Evolutionary conservation across 1,140 invertebrate genomes (phyloP), one percentile per base, ranked within the genome.

Genomic region (Brachionus koreanus): DNA sequence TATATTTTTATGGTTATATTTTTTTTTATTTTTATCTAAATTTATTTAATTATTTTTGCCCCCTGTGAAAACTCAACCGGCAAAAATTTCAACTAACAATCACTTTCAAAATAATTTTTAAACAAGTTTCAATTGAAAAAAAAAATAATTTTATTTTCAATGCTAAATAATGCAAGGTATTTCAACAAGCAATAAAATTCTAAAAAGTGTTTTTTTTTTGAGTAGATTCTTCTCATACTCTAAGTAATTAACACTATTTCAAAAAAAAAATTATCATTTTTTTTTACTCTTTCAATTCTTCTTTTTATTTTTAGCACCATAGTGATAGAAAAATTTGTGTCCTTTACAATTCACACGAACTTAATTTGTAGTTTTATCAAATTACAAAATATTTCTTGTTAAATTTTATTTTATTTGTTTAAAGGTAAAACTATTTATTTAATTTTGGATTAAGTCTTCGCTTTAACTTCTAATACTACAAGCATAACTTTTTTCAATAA

Each of bases 341-440:
- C 12, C 13, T 33, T 65, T 63, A 25, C 57, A 25, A 65, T 65
- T 57, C 49, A 57, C 49, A 57, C 49, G 49, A 57, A 23, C 49
- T 57, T 19, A 57, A 57, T 57, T 52, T 52, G n/a, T 57, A 19
- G 19, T 69, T 69, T 39, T 23, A 69, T 69, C 37, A 69, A 69
- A 69, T 37, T 69, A 69, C 65, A 69, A 69, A 69, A 33, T 65
- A 33, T 65, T 65, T 33, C 25, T 65, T 35, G 63, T 65, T 65
- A 65, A 16, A 33, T 42, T 16, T 69, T 19, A 29, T 29, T 69
- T 42, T 69, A 69, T 69, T 69, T 69, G n/a, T 69, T 19, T 69
- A 69, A 69, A 65, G 63, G 63, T 65, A 65, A 33, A 65, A 33
- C 13, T 65, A 19, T 69, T 57, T 57, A 57, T 57, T 57, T 57